These are phyloP conservation scores for Cinclus mexicanus DNA, from an alignment of 2,113 vertebrate species.

Conservation along the genomic window DNA sequence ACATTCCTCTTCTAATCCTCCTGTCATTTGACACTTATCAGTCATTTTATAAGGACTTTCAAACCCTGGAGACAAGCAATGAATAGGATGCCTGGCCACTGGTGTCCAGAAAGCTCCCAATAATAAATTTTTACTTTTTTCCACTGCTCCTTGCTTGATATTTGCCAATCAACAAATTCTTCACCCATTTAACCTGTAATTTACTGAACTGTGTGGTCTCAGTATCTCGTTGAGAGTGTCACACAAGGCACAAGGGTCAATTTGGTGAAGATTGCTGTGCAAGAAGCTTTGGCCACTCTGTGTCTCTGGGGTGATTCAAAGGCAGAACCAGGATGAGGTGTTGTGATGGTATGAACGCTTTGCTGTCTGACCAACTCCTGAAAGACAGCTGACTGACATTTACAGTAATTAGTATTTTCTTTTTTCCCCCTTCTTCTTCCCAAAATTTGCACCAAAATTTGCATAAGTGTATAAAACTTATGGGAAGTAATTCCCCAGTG, in stretches of 20 bases:
- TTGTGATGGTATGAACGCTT: background rate
- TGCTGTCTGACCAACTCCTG: background rate
- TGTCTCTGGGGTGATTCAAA: background rate
- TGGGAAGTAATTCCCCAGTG: background rate
- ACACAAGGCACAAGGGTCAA: background rate
- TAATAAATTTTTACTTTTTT: background rate
- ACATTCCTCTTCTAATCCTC: background rate
- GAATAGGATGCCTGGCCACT: background rate
- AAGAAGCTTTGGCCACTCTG: background rate
- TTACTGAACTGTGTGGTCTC: background rate
- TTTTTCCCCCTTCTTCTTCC: background rate
- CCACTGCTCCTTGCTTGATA: background rate
- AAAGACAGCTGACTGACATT: background rate
- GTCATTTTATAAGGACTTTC: background rate
- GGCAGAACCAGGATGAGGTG: background rate
- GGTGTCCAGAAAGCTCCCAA: background rate
- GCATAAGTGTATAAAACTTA: background rate
- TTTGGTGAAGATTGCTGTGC: background rate
- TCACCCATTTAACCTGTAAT: background rate
- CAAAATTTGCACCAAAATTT: background rate
- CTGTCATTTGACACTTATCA: background rate
- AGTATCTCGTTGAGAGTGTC: rapidly evolving
- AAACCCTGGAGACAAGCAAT: background rate
- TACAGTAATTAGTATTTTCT: background rate
- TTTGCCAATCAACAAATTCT: background rate